phyloP scores from a whole-genome alignment of 2,113 vertebrate species.

The Condylura cristata region DNA sequence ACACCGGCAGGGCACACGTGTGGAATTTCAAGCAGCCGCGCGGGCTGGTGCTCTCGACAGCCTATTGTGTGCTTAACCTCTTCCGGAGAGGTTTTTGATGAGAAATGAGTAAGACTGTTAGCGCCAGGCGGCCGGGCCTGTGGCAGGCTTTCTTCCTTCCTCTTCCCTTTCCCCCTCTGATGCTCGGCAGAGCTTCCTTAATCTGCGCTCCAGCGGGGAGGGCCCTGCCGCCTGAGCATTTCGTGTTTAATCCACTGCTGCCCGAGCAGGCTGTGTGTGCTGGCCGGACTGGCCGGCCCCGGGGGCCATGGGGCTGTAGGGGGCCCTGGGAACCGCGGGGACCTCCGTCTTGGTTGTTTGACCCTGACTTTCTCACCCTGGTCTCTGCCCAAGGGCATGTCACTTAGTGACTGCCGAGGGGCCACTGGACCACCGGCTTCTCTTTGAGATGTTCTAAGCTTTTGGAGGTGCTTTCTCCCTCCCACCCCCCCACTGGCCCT shows the following conservation, averaged over 20 bases:
- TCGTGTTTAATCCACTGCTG: constrained; percentile 60
- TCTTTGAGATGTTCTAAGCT: background rate
- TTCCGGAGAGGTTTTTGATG: constrained; percentile 84
- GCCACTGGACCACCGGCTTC: background rate
- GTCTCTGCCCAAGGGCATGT: background rate
- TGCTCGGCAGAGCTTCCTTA: constrained; percentile 54
- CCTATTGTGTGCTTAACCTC: constrained; percentile 90
- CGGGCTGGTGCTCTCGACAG: constrained; percentile 83
- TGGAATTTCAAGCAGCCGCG: constrained; percentile 90
- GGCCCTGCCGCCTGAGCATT: constrained; percentile 70
- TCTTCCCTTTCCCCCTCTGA: background rate
- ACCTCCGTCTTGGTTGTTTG: background rate
- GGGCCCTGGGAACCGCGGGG: background rate
- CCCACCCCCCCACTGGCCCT: background rate
- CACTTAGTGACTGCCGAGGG: background rate
- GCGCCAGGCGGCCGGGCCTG: constrained; percentile 73
- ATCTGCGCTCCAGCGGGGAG: constrained; percentile 34
- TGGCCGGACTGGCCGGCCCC: background rate
- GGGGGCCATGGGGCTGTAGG: background rate
- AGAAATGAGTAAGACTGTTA: constrained; percentile 78
- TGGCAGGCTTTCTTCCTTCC: constrained; percentile 14
- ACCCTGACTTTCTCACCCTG: background rate
- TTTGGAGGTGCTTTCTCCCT: background rate
- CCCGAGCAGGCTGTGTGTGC: background rate
- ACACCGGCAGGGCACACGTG: constrained; percentile 86